Evolutionary conservation across 2,888 invertebrate genomes (phyloP).

Genomic region (Nomada flava): DNA sequence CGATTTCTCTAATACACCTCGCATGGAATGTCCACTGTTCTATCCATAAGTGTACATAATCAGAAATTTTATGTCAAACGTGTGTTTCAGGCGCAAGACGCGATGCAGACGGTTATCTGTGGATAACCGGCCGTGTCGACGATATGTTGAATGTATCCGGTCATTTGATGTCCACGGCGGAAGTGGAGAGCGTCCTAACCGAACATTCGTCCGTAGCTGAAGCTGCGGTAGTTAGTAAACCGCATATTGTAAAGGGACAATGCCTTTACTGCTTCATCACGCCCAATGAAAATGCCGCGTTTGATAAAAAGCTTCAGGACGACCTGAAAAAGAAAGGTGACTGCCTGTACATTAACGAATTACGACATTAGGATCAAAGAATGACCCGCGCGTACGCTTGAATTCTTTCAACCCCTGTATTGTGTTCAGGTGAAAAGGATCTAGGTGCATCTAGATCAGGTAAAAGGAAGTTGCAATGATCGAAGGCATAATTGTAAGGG

Average conservation of each 20-base stretch:
- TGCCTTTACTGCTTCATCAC: constrained; percentile 99
- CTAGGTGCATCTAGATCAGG: too few species aligned
- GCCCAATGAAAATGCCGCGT: constrained; percentile 91
- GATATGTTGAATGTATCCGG: constrained; percentile 99
- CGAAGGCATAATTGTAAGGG: too few species aligned
- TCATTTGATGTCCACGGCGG: constrained; percentile 98
- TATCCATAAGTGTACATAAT: too few species aligned
- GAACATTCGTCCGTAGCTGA: constrained; percentile 94
- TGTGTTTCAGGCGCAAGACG: constrained; percentile 90
- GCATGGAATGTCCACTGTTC: neutral
- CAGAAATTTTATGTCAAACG: neutral
- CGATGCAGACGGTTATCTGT: constrained; percentile 97
- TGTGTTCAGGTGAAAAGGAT: too few species aligned
- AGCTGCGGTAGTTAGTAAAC: constrained; percentile 97
- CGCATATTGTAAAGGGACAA: constrained; percentile 98
- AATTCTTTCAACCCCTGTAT: too few species aligned
- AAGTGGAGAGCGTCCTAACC: constrained; percentile 93
- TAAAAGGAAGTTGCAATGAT: too few species aligned
- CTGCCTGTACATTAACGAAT: neutral
- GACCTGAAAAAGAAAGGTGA: constrained; percentile 89
- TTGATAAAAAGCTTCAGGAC: constrained; percentile 89
- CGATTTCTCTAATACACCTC: neutral
- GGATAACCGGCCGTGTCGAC: constrained; percentile 98
- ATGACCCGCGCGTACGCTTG: too few species aligned
- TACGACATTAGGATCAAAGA: too few species aligned